Conservation (phyloP, 1,140 invertebrate genomes). For the Hypothenemus hampei region DNA sequence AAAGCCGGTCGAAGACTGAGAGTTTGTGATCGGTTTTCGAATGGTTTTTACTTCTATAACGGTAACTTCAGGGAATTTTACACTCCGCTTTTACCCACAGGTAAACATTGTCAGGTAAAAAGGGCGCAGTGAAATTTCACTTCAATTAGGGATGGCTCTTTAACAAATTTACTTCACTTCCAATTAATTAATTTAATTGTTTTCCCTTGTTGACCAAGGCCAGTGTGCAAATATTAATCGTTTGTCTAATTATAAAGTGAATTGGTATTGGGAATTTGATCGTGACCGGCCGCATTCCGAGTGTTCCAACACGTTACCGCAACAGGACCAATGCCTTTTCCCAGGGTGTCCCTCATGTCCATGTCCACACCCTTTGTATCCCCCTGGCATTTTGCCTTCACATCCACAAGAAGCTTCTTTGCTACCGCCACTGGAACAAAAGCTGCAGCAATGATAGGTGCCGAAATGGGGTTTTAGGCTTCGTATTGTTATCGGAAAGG, state of each 20-base stretch:
- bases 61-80: no score
- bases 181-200: no score
- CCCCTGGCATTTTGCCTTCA: slow-evolving; percentile 65
- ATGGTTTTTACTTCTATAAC: no score
- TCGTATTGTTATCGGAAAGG: slow-evolving; percentile 54
- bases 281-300: slow-evolving; percentile 48
- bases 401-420: slow-evolving; percentile 65
- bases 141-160: no score
- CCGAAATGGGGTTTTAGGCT: slow-evolving; percentile 58
- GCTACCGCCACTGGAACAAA: slow-evolving; percentile 70
- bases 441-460: slow-evolving; percentile 74
- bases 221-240: no score
- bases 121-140: no score
- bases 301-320: slow-evolving; percentile 57
- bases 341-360: slow-evolving; percentile 73
- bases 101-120: no score
- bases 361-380: slow-evolving; percentile 74
- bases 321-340: slow-evolving; percentile 75
- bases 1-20: slow-evolving; percentile 5
- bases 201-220: no score
- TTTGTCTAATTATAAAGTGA: no score
- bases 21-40: no score
- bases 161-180: no score
- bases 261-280: slow-evolving; percentile 50
- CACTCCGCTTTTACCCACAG: no score